A percentile compares a stretch with the other conserved stretches of the same genome.
Evolutionary conservation across 2,797 vertebrate genomes (phyloP).

Genomic region (Sebastes steindachneri): DNA sequence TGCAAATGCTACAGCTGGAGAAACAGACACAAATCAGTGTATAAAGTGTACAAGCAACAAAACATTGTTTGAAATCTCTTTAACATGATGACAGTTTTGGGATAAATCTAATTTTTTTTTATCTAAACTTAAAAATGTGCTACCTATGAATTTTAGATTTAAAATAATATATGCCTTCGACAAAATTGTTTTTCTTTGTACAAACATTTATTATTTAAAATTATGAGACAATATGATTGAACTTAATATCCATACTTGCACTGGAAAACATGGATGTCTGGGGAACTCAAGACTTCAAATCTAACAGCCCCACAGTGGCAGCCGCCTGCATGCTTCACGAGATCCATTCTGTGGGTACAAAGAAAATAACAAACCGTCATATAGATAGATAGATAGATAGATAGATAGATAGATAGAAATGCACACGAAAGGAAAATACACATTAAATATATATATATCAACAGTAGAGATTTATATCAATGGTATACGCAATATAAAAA

Average conservation of each 20-base stretch:
- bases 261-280: conserved; percentile 91
- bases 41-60: neutral
- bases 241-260: conserved; percentile 88
- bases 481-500: no score
- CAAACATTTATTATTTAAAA: neutral
- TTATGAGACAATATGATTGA: neutral
- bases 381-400: no score
- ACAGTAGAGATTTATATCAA: no score
- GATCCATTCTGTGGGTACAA: conserved; percentile 80
- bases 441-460: no score
- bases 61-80: neutral
- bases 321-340: conserved; percentile 91
- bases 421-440: no score
- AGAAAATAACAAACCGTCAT: neutral
- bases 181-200: no score
- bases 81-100: neutral
- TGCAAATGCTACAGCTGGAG: conserved; percentile 94
- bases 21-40: neutral
- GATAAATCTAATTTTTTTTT: neutral
- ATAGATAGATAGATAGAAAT: neutral
- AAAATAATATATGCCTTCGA: no score
- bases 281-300: conserved; percentile 90
- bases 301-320: conserved; percentile 94
- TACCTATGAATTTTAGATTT: no score
- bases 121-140: no score